These are phyloP conservation scores for Gorsachius goisagi DNA, from an alignment of 2,113 vertebrate species.

Conservation along the genomic window DNA sequence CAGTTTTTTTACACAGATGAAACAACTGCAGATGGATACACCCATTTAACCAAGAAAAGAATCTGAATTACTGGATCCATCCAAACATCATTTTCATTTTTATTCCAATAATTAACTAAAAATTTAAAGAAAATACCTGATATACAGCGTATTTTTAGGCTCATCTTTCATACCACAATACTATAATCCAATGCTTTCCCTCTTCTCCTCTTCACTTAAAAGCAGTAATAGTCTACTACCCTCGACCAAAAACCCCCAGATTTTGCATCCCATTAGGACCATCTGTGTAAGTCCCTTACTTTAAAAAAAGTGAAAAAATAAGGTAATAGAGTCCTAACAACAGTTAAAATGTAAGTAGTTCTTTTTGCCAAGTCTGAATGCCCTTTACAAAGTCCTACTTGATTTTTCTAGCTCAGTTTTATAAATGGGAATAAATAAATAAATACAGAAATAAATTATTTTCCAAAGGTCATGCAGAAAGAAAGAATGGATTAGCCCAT, in stretches of 20 bases:
- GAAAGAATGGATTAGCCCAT: not conserved
- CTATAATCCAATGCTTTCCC: not conserved
- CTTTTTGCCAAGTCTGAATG: not conserved
- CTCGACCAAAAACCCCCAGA: not conserved
- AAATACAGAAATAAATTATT: conserved; percentile 2
- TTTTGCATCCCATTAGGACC: not conserved
- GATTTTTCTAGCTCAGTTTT: not conserved
- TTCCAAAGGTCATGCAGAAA: not conserved
- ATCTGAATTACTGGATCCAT: not conserved
- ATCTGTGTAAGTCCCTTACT: not conserved
- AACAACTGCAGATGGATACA: not conserved
- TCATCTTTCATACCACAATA: not conserved
- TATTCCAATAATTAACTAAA: not conserved
- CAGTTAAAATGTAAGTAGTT: not conserved
- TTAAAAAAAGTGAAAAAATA: not conserved
- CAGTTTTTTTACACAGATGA: not conserved
- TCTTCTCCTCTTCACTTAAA: not conserved
- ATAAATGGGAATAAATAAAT: not conserved
- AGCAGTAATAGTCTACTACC: not conserved
- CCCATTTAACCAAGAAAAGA: not conserved
- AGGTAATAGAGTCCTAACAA: not conserved
- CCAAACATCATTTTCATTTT: not conserved
- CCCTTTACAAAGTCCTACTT: not conserved
- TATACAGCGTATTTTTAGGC: not conserved
- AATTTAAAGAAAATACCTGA: not conserved